phyloP scores from a whole-genome alignment of 2,888 invertebrate species.

The Idaea straminata region DNA sequence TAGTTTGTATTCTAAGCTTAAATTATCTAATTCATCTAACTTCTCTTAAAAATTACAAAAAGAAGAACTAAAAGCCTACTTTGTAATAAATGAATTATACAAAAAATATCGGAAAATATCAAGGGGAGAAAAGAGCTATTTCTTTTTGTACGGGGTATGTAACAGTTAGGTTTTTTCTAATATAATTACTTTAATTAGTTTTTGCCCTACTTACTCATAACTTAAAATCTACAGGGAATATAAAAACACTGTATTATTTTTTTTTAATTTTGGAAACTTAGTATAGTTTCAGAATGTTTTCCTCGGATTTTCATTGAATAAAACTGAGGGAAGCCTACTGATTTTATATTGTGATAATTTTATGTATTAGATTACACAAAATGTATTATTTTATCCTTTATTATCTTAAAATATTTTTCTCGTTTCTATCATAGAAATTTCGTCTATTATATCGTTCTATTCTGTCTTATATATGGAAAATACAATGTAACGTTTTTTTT shows the following conservation, averaged over 20 bases:
- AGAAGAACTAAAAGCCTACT: too few relatives aligned
- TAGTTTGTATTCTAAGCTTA: too few relatives aligned
- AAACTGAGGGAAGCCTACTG: constrained; percentile 74
- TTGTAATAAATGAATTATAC: too few relatives aligned
- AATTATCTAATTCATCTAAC: too few relatives aligned
- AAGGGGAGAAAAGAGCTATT: too few relatives aligned
- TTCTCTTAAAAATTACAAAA: too few relatives aligned
- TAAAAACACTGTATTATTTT: constrained; percentile 4
- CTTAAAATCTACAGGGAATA: background rate
- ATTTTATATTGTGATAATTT: constrained; percentile 64
- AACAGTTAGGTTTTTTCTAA: too few relatives aligned
- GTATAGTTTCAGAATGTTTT: constrained; percentile 75
- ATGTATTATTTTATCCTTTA: background rate
- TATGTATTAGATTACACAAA: constrained; percentile 1
- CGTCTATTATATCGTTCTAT: too few relatives aligned
- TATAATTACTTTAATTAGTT: too few relatives aligned
- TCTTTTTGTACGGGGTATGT: too few relatives aligned
- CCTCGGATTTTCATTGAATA: constrained; percentile 47
- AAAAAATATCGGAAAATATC: too few relatives aligned
- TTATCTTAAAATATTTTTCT: background rate
- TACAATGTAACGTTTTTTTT: constrained; percentile 11
- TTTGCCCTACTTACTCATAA: too few relatives aligned
- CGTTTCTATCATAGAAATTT: background rate
- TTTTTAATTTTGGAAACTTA: constrained; percentile 17
- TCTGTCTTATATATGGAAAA: background rate